These are phyloP conservation scores for Melanotaenia boesemani DNA, from an alignment of 2,797 vertebrate genomes.

Conservation along the genomic window DNA sequence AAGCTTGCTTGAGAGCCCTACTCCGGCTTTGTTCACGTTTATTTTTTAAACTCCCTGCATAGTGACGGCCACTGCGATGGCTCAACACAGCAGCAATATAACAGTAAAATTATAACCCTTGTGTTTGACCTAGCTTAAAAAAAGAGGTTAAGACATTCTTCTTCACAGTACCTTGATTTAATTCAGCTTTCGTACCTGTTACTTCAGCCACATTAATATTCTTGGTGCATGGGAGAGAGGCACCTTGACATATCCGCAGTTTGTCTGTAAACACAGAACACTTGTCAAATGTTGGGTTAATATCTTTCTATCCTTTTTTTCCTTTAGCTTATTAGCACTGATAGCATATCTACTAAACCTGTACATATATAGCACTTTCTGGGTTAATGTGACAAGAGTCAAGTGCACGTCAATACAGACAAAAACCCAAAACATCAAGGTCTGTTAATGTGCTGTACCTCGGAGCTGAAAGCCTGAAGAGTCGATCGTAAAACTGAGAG, in stretches of 20 bases:
- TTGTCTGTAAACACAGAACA: constrained; percentile 24
- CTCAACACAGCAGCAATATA: constrained; percentile 35
- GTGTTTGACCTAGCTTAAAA: constrained; percentile 7
- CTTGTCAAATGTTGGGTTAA: constrained; percentile 30
- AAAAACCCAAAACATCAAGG: constrained; percentile 5
- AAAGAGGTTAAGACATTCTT: constrained; percentile 53
- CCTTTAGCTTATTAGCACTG: constrained; percentile 40
- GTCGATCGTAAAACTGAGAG: constrained; percentile 33
- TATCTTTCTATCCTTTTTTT: constrained; percentile 18
- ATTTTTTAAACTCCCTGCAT: constrained; percentile 32
- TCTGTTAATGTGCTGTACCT: constrained; percentile 24
- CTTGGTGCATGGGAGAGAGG: constrained; percentile 19
- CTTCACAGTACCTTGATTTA: constrained; percentile 48
- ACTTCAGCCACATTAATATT: constrained; percentile 7
- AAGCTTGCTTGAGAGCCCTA: background rate
- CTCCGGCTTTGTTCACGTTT: constrained; percentile 5
- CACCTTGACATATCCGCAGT: constrained; percentile 15
- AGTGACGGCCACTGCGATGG: constrained; percentile 40
- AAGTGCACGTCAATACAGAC: constrained; percentile 23
- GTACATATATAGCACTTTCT: constrained; percentile 51
- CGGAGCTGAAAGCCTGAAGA: constrained; percentile 13
- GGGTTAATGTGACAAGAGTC: constrained; percentile 37
- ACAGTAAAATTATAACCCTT: constrained; percentile 27
- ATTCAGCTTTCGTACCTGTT: constrained; percentile 28
- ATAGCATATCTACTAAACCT: constrained; percentile 47